Evolutionary conservation across 2,113 vertebrate genomes (phyloP).

Genomic region (Micromys minutus): DNA sequence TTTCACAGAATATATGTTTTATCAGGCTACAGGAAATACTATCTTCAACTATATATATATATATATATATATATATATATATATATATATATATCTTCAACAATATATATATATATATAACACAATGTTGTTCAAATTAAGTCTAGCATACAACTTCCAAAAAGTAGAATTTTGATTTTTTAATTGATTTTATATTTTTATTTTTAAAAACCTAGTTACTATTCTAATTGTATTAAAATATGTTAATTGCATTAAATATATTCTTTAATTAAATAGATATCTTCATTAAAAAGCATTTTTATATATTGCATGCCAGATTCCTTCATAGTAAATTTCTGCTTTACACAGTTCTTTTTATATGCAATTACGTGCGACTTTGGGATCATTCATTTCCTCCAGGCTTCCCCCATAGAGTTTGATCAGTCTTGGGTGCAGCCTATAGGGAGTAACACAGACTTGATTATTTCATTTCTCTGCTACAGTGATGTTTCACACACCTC

Average conservation of each 20-base stretch:
- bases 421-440: conserved; percentile 89
- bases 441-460: conserved; percentile 62
- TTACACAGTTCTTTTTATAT: conserved; percentile 78
- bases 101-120: conserved; percentile 12
- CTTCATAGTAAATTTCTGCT: conserved; percentile 37
- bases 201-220: conserved; percentile 6
- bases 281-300: conserved; percentile 43
- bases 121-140: not conserved
- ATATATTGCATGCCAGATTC: not conserved
- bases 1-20: not conserved
- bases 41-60: not conserved
- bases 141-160: not conserved
- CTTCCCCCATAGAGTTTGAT: conserved; percentile 88
- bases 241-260: conserved; percentile 45
- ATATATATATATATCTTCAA: too few species aligned
- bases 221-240: conserved; percentile 52
- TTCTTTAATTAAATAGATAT: conserved; percentile 39
- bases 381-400: conserved; percentile 85
- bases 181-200: not conserved
- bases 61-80: too few species aligned
- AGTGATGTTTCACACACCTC: not conserved
- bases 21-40: not conserved
- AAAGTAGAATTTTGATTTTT: not conserved
- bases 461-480: not conserved
- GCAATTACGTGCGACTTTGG: conserved; percentile 86